These are phyloP conservation scores for Taxidea taxus DNA, from an alignment of 2,113 vertebrate genomes.

Conservation along the genomic window DNA sequence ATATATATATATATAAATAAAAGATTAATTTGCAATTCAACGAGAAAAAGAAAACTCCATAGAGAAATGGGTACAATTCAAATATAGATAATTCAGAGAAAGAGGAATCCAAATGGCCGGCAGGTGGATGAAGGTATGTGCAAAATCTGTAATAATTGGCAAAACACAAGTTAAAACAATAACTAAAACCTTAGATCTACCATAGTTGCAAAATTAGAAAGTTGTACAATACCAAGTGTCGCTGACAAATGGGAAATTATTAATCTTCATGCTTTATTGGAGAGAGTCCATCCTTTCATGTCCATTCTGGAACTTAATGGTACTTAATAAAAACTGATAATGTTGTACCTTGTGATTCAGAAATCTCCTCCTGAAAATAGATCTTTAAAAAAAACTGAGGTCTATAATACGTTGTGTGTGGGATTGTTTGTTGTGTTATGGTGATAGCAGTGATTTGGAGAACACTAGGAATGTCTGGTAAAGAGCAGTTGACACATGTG, in stretches of 20 bases:
- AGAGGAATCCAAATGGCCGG: not conserved
- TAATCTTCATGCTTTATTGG: not conserved
- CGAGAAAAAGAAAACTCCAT: not conserved
- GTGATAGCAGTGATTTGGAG: not conserved
- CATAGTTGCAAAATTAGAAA: not conserved
- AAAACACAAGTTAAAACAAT: not conserved
- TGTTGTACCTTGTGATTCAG: not conserved
- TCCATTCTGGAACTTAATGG: not conserved
- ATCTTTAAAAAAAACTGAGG: not conserved
- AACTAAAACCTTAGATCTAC: not conserved
- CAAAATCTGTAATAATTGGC: not conserved
- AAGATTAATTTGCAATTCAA: not conserved
- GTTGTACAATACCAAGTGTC: not conserved
- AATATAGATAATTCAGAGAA: not conserved
- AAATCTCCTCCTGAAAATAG: not conserved
- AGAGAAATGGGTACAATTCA: not conserved
- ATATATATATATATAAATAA: not conserved
- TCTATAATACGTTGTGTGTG: not conserved
- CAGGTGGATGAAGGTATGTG: not conserved
- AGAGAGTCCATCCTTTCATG: not conserved
- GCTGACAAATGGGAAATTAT: not conserved
- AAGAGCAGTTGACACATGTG: not conserved
- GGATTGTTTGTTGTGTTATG: not conserved
- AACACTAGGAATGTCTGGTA: not conserved
- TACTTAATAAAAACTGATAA: not conserved